phyloP scores from a whole-genome alignment of 1,140 invertebrate species.

The Saccostrea cuccullata region DNA sequence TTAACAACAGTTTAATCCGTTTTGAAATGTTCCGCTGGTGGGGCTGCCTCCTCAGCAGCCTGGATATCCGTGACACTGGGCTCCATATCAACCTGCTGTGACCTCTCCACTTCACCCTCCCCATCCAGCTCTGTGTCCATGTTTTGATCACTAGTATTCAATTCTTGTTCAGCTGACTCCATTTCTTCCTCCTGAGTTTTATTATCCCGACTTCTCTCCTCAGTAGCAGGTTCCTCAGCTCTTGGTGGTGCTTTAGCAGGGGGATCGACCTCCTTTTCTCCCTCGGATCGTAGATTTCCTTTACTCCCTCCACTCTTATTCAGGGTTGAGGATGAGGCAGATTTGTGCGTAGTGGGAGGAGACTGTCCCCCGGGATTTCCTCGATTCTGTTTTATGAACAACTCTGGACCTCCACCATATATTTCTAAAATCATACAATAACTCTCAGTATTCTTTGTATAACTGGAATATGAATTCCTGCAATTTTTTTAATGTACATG shows the following conservation, averaged over 20 bases:
- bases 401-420: slow-evolving; percentile 92
- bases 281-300: background rate
- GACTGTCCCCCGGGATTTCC: background rate
- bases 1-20: background rate
- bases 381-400: slow-evolving; percentile 80
- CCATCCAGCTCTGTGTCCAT: background rate
- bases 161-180: background rate
- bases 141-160: background rate
- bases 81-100: background rate
- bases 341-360: background rate
- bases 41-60: background rate
- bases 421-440: slow-evolving; percentile 77
- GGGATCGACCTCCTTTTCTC: background rate
- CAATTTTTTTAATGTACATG: too few relatives aligned
- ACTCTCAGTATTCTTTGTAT: background rate
- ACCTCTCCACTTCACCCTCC: background rate
- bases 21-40: background rate
- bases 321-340: background rate
- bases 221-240: background rate
- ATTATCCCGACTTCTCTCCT: background rate
- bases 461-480: too few relatives aligned
- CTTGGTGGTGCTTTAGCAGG: background rate
- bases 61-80: background rate
- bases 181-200: background rate
- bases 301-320: background rate